phyloP scores from a whole-genome alignment of 1,140 invertebrate species.

The Drosophila gunungcola region DNA sequence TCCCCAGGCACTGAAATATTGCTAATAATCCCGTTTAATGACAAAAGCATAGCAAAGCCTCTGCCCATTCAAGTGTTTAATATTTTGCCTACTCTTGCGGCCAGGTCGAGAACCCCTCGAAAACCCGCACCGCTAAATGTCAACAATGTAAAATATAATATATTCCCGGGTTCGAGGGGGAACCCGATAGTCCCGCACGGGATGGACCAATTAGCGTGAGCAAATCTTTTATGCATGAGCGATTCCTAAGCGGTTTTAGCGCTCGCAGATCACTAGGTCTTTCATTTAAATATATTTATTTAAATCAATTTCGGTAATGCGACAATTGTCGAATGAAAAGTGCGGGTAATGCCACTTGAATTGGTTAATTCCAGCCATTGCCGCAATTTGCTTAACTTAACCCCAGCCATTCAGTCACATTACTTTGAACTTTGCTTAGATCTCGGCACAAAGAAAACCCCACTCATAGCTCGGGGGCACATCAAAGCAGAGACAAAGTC shows the following conservation, averaged over 20 bases:
- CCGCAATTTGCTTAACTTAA: slow-evolving; percentile 37
- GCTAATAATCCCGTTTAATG: slow-evolving; percentile 67
- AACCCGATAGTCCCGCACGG: slow-evolving; percentile 29
- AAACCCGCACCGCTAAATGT: slow-evolving; percentile 59
- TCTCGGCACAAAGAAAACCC: slow-evolving; percentile 27
- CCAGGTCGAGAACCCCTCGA: slow-evolving; percentile 44
- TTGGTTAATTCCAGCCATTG: slow-evolving; percentile 38
- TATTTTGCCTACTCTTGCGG: slow-evolving; percentile 79
- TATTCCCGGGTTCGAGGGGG: slow-evolving; percentile 2
- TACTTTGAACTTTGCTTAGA: slow-evolving; percentile 45
- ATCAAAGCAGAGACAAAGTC: slow-evolving; percentile 34
- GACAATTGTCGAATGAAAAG: slow-evolving; percentile 40
- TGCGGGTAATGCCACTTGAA: slow-evolving; percentile 43
- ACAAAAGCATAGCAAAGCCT: slow-evolving; percentile 52
- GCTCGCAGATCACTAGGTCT: slow-evolving; percentile 13
- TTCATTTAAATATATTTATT: slow-evolving; percentile 64
- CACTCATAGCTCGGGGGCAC: slow-evolving; percentile 17
- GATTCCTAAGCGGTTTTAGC: slow-evolving; percentile 73
- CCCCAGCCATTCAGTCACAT: slow-evolving; percentile 17
- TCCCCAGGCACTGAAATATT: slow-evolving; percentile 39
- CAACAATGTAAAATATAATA: slow-evolving; percentile 41
- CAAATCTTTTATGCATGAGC: slow-evolving; percentile 72
- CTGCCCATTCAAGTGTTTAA: slow-evolving; percentile 56
- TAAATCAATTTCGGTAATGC: slow-evolving; percentile 70
- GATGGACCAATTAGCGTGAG: slow-evolving; percentile 72